Evolutionary conservation across 1,140 invertebrate genomes (phyloP), one percentile per base, ranked within the genome.

Genomic region (Ceratina japonica): DNA sequence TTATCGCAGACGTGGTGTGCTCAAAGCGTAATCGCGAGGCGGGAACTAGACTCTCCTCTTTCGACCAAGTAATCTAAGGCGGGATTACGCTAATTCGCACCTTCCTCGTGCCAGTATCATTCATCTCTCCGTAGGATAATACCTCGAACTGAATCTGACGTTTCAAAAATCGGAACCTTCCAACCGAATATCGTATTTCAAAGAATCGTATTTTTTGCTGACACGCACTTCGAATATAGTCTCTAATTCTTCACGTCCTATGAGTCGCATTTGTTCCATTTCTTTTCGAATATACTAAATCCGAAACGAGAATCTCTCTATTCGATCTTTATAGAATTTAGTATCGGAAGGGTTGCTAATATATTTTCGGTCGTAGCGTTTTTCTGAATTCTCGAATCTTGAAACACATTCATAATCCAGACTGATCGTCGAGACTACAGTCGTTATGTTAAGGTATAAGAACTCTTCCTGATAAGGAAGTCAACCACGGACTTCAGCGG

Each of bases 61-160:
- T 62, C 78, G 83, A 84, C 82, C 83, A 84, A 84, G 24, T 84
- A 84, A 80, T 62, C 68, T 84, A 80, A 84, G 73, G 56, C 31
- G 59, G 59, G 71, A 75, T 68, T 59, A 59, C 61, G 37, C 51
- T 37, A 44, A 44, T 44, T 44, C 37, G 37, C 71, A 37, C 64
- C 51, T 65, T 31, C 27, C 4, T 72, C 66, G 51, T 61, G 66
- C 65, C 52, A 79, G 63, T 75, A 75, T 70, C 56, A 52, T 79
- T 79, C 77, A 18, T 82, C 73, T 82, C 73, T 81, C 72, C 63
- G 52, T 74, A 83, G 63, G 27, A 70, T 62, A 52, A 70, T 70
- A 44, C 10, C 37, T 61, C 27, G 65, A 66, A 16, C 51, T 66
- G 22, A 65, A 65, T 65, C 27, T 13, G n/a, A 44, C 20, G 16